A percentile compares a stretch with the other conserved stretches of the same genome.
Conservation (phyloP, 2,113 vertebrate species). For the Ariopsis seemanni region DNA sequence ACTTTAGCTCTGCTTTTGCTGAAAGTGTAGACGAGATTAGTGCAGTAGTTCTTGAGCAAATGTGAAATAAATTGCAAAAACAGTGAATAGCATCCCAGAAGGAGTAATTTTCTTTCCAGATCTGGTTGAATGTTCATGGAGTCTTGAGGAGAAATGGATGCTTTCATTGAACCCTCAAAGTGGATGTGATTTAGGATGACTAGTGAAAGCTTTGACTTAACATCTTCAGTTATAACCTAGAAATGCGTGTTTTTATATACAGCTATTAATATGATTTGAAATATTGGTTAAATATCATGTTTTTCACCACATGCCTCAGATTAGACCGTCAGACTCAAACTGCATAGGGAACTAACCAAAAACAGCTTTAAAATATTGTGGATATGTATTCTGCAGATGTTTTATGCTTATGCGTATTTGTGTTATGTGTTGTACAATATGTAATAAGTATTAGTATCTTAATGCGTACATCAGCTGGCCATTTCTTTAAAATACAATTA, state of each 20-base stretch:
- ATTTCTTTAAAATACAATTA: background rate
- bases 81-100: background rate
- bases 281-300: background rate
- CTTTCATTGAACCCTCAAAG: background rate
- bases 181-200: background rate
- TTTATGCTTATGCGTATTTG: background rate
- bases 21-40: background rate
- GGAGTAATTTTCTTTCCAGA: background rate
- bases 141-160: background rate
- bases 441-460: background rate
- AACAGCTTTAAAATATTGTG: background rate
- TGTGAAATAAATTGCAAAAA: background rate
- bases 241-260: background rate
- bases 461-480: background rate
- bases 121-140: background rate
- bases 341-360: background rate
- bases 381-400: background rate
- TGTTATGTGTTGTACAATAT: background rate
- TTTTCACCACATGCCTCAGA: background rate
- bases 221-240: background rate
- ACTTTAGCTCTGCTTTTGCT: background rate
- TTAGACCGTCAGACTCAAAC: background rate
- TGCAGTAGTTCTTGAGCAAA: background rate
- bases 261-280: background rate
- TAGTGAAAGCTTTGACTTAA: background rate